Conservation (phyloP, 2,797 vertebrate genomes). For the Microchirus variegatus region DNA sequence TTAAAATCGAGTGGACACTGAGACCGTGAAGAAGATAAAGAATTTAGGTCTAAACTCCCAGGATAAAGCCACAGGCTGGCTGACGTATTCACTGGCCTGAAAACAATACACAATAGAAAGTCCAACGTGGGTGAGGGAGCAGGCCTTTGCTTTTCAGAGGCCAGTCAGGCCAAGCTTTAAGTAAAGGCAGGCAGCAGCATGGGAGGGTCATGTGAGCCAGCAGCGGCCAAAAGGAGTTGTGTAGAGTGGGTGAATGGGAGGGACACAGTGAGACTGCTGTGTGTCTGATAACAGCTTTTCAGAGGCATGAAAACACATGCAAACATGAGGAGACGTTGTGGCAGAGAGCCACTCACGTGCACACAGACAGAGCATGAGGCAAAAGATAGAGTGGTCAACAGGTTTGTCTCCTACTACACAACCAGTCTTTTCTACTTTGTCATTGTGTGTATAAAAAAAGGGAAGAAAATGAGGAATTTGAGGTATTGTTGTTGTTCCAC, state of each 20-base stretch:
- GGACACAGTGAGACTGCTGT: slow-evolving; percentile 74
- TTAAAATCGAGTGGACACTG: no score
- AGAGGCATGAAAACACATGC: slow-evolving; percentile 47
- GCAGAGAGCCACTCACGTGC: slow-evolving; percentile 28
- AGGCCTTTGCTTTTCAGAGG: slow-evolving; percentile 65
- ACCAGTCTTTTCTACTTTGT: neutral
- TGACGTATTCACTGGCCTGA: slow-evolving; percentile 27
- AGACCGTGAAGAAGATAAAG: slow-evolving; percentile 3
- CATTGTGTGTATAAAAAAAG: neutral
- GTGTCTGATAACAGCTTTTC: slow-evolving; percentile 75
- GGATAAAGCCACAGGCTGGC: slow-evolving; percentile 19
- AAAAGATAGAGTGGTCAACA: slow-evolving; percentile 10
- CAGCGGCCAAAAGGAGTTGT: slow-evolving; percentile 54
- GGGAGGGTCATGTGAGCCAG: slow-evolving; percentile 74
- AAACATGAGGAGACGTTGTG: slow-evolving; percentile 40
- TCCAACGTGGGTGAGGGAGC: slow-evolving; percentile 52
- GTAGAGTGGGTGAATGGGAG: slow-evolving; percentile 61
- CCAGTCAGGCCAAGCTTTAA: slow-evolving; percentile 52
- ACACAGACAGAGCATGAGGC: slow-evolving; percentile 16
- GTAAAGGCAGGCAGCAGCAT: slow-evolving; percentile 55
- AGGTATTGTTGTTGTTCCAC: neutral
- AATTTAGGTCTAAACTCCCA: slow-evolving; percentile 19
- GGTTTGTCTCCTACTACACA: neutral
- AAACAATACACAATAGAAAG: slow-evolving; percentile 72
- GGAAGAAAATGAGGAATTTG: neutral